Percentiles rank a stretch among this genome's conserved stretches.
phyloP scores from a whole-genome alignment of 2,113 vertebrate species.

The Scomber japonicus region DNA sequence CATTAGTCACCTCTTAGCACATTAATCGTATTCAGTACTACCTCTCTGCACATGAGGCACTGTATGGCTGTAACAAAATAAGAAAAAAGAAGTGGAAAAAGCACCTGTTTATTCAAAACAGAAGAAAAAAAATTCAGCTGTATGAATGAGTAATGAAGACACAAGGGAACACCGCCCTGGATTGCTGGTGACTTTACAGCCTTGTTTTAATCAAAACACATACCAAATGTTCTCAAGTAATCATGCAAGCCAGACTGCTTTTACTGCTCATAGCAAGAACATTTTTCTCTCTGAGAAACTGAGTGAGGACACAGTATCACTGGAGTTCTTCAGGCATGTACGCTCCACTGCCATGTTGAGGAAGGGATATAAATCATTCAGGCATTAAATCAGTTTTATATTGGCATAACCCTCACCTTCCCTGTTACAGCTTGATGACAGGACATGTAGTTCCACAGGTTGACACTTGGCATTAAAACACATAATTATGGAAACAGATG shows the following conservation, averaged over 20 bases:
- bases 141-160: conserved; percentile 33
- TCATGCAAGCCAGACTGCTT: background rate
- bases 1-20: conserved; percentile 35
- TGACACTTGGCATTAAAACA: background rate
- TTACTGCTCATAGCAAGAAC: conserved; percentile 18
- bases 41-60: background rate
- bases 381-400: background rate
- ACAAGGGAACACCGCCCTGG: conserved; percentile 15
- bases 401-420: background rate
- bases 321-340: background rate
- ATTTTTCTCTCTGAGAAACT: conserved; percentile 4
- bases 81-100: background rate
- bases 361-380: conserved; percentile 1
- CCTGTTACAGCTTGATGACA: background rate
- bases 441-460: background rate
- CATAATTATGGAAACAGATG: background rate
- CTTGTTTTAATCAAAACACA: conserved; percentile 41
- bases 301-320: conserved; percentile 6
- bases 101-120: conserved; percentile 12
- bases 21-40: background rate
- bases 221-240: conserved; percentile 24
- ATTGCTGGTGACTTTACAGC: conserved; percentile 11
- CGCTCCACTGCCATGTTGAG: background rate
- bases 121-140: background rate
- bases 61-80: background rate